These are phyloP conservation scores for Carabus problematicus DNA, from an alignment of 2,888 invertebrate species.

Conservation along the genomic window DNA sequence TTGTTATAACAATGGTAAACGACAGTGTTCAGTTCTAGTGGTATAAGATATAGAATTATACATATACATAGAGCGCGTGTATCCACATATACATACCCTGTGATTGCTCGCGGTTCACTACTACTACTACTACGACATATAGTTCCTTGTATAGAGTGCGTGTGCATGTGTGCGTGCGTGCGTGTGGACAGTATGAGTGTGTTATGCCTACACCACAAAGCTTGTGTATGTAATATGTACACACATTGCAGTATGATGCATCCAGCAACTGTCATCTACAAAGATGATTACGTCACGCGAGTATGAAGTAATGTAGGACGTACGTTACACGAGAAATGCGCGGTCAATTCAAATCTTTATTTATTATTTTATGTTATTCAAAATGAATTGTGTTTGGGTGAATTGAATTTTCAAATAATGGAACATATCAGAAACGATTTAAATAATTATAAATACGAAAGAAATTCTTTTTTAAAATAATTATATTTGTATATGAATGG, in stretches of 20 bases:
- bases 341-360: too few relatives aligned
- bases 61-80: slow-evolving; percentile 30
- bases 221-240: slow-evolving; percentile 26
- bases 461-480: neutral
- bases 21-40: slow-evolving; percentile 31
- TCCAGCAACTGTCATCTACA: too few relatives aligned
- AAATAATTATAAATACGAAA: neutral
- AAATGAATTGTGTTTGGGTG: too few relatives aligned
- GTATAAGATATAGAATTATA: slow-evolving; percentile 37
- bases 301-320: too few relatives aligned
- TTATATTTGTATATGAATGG: too few relatives aligned
- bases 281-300: too few relatives aligned
- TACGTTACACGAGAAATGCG: too few relatives aligned
- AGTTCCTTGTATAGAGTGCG: slow-evolving; percentile 41
- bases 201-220: slow-evolving; percentile 20
- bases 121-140: slow-evolving; percentile 39
- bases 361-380: too few relatives aligned
- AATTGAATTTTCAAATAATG: too few relatives aligned
- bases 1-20: slow-evolving; percentile 34
- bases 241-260: too few relatives aligned
- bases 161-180: slow-evolving; percentile 14
- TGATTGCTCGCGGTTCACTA: slow-evolving; percentile 42
- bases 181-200: neutral
- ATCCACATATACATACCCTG: slow-evolving; percentile 37
- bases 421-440: neutral